These are phyloP conservation scores for Channa maculata DNA, from an alignment of 2,113 vertebrate genomes.

Conservation along the genomic window DNA sequence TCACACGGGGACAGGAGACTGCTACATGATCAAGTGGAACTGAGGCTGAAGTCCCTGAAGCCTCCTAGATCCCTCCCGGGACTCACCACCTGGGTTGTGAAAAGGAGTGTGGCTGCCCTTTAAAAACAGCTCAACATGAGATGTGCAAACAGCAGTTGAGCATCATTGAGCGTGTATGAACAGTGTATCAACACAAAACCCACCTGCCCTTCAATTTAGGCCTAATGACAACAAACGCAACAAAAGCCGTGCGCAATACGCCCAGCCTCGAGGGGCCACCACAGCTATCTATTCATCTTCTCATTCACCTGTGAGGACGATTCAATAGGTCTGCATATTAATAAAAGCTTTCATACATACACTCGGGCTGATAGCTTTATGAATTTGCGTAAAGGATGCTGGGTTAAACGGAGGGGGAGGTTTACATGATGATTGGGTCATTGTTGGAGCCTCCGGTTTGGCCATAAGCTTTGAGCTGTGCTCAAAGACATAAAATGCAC, in stretches of 20 bases:
- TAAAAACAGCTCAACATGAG: conserved; percentile 22
- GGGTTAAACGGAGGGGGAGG: not conserved
- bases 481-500: conserved; percentile 15
- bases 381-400: conserved; percentile 40
- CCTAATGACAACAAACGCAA: conserved; percentile 77
- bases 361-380: conserved; percentile 31
- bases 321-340: conserved; percentile 63
- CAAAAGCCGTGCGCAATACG: conserved; percentile 65
- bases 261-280: conserved; percentile 63
- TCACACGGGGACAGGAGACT: conserved; percentile 49
- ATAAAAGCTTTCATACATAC: conserved; percentile 64
- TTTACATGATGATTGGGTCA: not conserved
- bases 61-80: conserved; percentile 1
- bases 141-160: conserved; percentile 72
- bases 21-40: not conserved
- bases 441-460: conserved; percentile 35
- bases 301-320: conserved; percentile 64
- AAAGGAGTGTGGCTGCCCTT: conserved; percentile 41
- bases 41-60: not conserved
- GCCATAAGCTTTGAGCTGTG: not conserved
- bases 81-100: conserved; percentile 55
- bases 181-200: conserved; percentile 70
- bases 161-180: conserved; percentile 67
- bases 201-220: conserved; percentile 76
- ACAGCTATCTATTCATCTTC: conserved; percentile 65